Conservation (phyloP, 2,113 vertebrate genomes). For the Lathamus discolor region DNA sequence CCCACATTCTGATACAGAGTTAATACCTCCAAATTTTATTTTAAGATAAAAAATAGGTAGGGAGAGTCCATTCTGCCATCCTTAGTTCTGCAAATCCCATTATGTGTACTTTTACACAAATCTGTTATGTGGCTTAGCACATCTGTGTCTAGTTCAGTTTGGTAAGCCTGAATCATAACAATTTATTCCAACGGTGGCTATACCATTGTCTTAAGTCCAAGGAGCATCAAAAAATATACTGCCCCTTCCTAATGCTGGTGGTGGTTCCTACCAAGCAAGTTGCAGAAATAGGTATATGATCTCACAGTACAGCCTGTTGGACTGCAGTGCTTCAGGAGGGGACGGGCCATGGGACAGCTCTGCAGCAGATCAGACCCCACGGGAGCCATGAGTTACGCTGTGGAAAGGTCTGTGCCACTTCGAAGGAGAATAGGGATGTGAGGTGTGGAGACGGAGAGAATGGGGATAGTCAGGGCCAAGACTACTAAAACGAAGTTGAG, state of each 20-base stretch:
- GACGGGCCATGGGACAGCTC: not conserved
- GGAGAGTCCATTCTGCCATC: not conserved
- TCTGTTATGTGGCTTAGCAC: not conserved
- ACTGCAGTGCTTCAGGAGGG: not conserved
- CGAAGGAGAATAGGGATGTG: not conserved
- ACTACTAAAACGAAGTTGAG: not conserved
- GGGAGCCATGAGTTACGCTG: not conserved
- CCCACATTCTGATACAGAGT: not conserved
- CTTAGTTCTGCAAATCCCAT: not conserved
- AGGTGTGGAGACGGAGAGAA: not conserved
- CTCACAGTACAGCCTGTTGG: not conserved
- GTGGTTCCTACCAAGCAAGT: not conserved
- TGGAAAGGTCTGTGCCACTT: not conserved
- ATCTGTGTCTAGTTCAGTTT: not conserved
- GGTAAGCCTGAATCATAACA: not conserved
- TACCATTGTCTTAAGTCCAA: not conserved
- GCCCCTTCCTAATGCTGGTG: not conserved
- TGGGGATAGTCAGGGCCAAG: not conserved
- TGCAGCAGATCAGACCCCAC: fast-evolving
- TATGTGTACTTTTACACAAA: not conserved
- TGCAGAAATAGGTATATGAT: not conserved
- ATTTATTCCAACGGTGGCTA: not conserved
- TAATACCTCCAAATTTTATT: not conserved
- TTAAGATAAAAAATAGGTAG: not conserved
- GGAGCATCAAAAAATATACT: not conserved